Conservation (phyloP, 2,888 invertebrate species). For the Rhabditoides inermis region DNA sequence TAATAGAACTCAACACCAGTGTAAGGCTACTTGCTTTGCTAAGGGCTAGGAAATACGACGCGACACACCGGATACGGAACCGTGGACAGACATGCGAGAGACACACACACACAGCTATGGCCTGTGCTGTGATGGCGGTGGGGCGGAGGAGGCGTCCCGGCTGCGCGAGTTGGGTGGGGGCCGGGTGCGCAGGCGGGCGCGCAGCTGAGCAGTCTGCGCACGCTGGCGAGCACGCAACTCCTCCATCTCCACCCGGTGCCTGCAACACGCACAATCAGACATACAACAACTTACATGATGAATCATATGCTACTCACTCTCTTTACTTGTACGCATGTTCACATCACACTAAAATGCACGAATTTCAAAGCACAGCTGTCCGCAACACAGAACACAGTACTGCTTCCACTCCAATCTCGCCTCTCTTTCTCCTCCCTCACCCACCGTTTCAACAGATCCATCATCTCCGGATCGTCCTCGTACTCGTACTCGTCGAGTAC, state of each 20-base stretch:
- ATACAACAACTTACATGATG: conserved; percentile 5
- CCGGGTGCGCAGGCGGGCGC: conserved; percentile 31
- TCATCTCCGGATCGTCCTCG: conserved; percentile 7
- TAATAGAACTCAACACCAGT: too few species aligned
- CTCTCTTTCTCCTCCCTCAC: background rate
- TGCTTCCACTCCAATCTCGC: background rate
- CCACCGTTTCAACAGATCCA: background rate
- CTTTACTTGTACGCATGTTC: too few species aligned
- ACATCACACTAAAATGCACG: too few species aligned
- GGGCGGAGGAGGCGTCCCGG: conserved; percentile 21
- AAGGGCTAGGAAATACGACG: too few species aligned
- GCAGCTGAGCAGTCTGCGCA: conserved; percentile 15
- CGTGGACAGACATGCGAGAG: too few species aligned
- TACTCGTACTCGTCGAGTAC: conserved; percentile 6
- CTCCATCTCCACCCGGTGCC: conserved; percentile 23
- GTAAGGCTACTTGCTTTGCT: too few species aligned
- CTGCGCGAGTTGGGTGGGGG: conserved; percentile 26
- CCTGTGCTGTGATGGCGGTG: too few species aligned
- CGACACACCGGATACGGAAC: too few species aligned
- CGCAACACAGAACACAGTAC: conserved; percentile 7
- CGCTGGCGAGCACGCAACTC: conserved; percentile 12
- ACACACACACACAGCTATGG: too few species aligned
- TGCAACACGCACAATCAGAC: conserved; percentile 4
- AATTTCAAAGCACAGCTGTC: too few species aligned
- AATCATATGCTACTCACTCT: conserved; percentile 17